phyloP scores from a whole-genome alignment of 2,113 vertebrate species.

The Lepidothrix coronata region DNA sequence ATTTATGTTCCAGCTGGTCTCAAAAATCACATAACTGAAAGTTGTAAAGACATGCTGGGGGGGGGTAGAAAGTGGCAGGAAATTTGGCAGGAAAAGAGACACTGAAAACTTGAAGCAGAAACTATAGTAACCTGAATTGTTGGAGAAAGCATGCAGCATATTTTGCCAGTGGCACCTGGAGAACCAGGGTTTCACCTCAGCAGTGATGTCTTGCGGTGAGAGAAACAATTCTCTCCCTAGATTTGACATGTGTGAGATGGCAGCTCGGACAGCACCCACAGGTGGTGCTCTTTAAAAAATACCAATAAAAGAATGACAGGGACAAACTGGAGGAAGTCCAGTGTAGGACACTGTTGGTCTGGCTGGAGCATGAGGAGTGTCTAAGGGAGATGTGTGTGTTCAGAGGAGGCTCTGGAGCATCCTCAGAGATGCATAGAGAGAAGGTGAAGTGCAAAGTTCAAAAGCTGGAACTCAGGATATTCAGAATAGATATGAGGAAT shows the following conservation, averaged over 20 bases:
- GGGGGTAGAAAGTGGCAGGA: background rate
- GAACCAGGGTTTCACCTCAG: background rate
- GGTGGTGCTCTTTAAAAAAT: background rate
- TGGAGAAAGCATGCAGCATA: background rate
- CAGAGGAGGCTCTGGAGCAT: background rate
- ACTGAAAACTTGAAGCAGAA: slow-evolving; percentile 24
- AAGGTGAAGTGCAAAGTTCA: background rate
- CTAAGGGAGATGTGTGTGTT: background rate
- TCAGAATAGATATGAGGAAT: background rate
- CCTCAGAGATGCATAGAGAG: background rate
- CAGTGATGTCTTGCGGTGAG: background rate
- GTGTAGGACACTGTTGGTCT: background rate
- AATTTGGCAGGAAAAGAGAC: slow-evolving; percentile 30
- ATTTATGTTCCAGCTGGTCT: slow-evolving; percentile 53
- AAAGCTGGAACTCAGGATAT: background rate
- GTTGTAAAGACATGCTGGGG: slow-evolving; percentile 34
- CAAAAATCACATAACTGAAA: slow-evolving; percentile 50
- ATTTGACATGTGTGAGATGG: background rate
- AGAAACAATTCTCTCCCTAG: background rate
- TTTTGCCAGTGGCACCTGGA: background rate
- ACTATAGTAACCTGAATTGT: slow-evolving; percentile 12
- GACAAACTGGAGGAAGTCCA: background rate
- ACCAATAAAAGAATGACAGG: background rate
- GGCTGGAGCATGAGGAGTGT: background rate
- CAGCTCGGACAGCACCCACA: background rate